These are phyloP conservation scores for Asobara japonica DNA, from an alignment of 1,140 invertebrate genomes.

Conservation along the genomic window DNA sequence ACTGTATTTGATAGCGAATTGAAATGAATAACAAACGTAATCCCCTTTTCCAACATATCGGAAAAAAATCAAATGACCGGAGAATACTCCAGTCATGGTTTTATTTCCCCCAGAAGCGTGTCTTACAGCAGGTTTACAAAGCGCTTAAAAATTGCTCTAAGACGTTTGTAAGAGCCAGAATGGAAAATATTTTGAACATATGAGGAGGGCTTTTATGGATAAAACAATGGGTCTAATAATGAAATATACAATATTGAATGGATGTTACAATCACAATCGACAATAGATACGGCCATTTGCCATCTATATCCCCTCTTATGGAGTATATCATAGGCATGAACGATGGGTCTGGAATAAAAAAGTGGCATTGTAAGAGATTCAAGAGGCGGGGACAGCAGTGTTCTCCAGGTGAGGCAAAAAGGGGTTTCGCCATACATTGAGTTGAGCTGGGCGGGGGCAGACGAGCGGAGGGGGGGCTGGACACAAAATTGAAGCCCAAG, in stretches of 20 bases:
- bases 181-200: background rate
- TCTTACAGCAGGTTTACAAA: background rate
- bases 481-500: background rate
- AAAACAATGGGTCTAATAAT: background rate
- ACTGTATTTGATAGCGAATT: background rate
- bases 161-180: no score
- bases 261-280: background rate
- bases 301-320: background rate
- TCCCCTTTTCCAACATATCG: background rate
- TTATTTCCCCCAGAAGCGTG: background rate
- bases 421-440: background rate
- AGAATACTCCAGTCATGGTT: background rate
- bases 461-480: background rate
- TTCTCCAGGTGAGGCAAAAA: conserved; percentile 6
- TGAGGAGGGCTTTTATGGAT: background rate
- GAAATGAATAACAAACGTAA: conserved; percentile 11
- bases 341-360: background rate
- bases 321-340: conserved; percentile 11
- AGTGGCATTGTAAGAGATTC: background rate
- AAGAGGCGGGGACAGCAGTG: background rate
- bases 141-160: background rate
- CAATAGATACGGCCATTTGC: background rate
- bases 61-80: background rate
- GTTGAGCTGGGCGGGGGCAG: background rate
- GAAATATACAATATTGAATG: background rate